Evolutionary conservation across 2,888 invertebrate genomes (phyloP).

Genomic region (Rhopalosiphum nymphaeae): DNA sequence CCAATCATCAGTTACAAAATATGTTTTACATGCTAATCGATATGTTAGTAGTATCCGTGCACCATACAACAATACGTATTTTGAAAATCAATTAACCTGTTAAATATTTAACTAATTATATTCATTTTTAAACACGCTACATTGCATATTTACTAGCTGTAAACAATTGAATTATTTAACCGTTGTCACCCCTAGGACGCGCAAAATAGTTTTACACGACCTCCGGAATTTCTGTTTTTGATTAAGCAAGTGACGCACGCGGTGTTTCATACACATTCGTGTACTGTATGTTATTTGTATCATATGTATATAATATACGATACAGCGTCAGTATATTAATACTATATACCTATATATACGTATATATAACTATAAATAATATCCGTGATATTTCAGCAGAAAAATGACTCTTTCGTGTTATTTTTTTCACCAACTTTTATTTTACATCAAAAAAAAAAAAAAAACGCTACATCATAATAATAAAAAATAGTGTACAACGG

Average conservation of each 20-base stretch:
- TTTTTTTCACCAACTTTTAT: neutral
- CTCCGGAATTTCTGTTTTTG: neutral
- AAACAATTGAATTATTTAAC: neutral
- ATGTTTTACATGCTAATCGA: neutral
- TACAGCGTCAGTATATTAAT: neutral
- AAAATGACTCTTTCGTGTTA: neutral
- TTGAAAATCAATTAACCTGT: neutral
- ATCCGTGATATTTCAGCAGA: neutral
- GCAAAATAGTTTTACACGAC: neutral
- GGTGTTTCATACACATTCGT: neutral
- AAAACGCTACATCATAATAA: neutral
- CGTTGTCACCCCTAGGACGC: neutral
- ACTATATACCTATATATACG: no score
- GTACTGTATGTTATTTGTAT: neutral
- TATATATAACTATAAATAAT: neutral
- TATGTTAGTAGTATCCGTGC: neutral
- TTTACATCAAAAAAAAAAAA: neutral
- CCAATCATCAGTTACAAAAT: neutral
- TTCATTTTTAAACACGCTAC: neutral
- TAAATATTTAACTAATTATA: neutral
- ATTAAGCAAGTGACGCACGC: neutral
- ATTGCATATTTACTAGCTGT: neutral
- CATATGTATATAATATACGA: neutral
- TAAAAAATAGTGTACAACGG: neutral
- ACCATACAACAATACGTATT: neutral